Conservation (phyloP, 2,113 vertebrate species). For the chimpanzee (Pan troglodytes) region NHGRI_mPanTro3-v2.1_pri NC_072421.2:29633001-29633500, state of each 20-base stretch:
- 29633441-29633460: neutral
- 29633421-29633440: neutral
- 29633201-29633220: neutral
- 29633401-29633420: neutral
- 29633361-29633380: neutral
- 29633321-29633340: neutral
- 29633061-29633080: neutral
- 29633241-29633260: neutral
- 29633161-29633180: neutral
- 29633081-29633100: neutral
- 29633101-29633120: neutral
- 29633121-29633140: neutral
- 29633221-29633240: neutral
- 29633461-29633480: neutral
- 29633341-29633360: neutral
- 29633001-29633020: neutral
- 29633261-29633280: neutral
- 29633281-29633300: neutral
- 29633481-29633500: neutral
- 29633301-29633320: neutral
- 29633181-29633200: neutral
- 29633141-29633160: neutral
- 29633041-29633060: neutral
- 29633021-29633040: neutral
- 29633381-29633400: too few species aligned